Base-by-base conservation (phyloP, 2,888 invertebrate genomes). In the Aromia moschata region DNA sequence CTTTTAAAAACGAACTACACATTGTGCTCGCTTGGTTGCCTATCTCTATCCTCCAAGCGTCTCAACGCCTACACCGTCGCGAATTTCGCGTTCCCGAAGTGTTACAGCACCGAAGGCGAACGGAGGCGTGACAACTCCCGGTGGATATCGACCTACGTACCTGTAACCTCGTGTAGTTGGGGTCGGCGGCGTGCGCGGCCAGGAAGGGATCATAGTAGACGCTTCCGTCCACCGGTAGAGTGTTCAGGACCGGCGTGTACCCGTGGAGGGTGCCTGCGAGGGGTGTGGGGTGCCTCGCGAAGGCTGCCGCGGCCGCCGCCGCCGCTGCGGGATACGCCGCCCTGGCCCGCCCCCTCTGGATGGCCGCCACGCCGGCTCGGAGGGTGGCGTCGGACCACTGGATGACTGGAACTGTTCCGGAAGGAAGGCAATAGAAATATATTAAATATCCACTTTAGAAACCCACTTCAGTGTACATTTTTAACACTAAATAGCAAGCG, bases 171-270 rank as follows among this genome's bases (percentile, higher is more conserved):
- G 69, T 60, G 84, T 93, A 93, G 85, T 91, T 92, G 70, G 92
- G 91, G 84, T 94, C 94, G 76, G 92, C 90, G 68, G 92, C 91
- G 74, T 89, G 89, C 68, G 93, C 93, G 70, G 94, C 94, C 85
- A 96, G 85, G 88, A 95, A 94, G 76, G 94, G 96, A 86, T 96
- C 96, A 86, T 96, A 96, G 87, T 96, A 96, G 72, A 96, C 91
- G 83, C 95, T 93, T 84, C 83, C 87, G 84, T 80, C 80, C 18
- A 80, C 79, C 36, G 79, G 79, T 56, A 80, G 69, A 33, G 79
- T 79, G 64, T 80, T 80, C 14, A 80, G 66, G 40, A 80, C 77
- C 5, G 91, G 93, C 82, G 94, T 89, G 84, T 93, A 94, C 79
- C 94, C 93, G 86, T 93, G 93, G 83, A 92, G 85, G 80, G 91